Conservation (phyloP, 2,113 vertebrate species). For the Callocephalon fimbriatum region DNA sequence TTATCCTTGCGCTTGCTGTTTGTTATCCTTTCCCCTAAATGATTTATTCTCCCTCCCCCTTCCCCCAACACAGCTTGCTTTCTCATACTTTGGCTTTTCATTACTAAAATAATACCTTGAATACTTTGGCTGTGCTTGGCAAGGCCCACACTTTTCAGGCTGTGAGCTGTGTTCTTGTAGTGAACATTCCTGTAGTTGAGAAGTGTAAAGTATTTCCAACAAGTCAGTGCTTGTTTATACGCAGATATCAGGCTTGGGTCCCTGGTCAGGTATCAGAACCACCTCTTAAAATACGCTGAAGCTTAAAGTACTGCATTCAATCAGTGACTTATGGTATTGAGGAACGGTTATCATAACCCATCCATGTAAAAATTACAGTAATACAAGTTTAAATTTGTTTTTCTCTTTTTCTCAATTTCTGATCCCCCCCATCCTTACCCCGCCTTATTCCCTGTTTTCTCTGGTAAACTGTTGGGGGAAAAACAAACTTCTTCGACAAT, state of each 20-base stretch:
- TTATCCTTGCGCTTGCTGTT: slow-evolving; percentile 67
- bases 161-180: slow-evolving; percentile 21
- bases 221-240: slow-evolving; percentile 32
- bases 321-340: background rate
- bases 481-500: background rate
- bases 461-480: background rate
- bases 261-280: slow-evolving; percentile 17
- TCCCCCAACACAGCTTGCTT: slow-evolving; percentile 35
- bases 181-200: slow-evolving; percentile 20
- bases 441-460: background rate
- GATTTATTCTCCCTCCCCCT: slow-evolving; percentile 1
- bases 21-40: slow-evolving; percentile 71
- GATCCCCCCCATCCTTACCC: background rate
- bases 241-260: background rate
- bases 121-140: slow-evolving; percentile 64
- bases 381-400: background rate
- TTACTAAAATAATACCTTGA: slow-evolving; percentile 73
- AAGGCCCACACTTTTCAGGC: slow-evolving; percentile 44
- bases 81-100: slow-evolving; percentile 69
- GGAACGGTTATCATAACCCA: background rate
- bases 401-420: background rate
- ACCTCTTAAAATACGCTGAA: slow-evolving; percentile 18
- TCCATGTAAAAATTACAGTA: background rate
- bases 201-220: slow-evolving; percentile 24
- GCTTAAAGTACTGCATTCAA: background rate